Conservation (phyloP, 2,888 invertebrate species). For the Platyscelio sp. region DNA sequence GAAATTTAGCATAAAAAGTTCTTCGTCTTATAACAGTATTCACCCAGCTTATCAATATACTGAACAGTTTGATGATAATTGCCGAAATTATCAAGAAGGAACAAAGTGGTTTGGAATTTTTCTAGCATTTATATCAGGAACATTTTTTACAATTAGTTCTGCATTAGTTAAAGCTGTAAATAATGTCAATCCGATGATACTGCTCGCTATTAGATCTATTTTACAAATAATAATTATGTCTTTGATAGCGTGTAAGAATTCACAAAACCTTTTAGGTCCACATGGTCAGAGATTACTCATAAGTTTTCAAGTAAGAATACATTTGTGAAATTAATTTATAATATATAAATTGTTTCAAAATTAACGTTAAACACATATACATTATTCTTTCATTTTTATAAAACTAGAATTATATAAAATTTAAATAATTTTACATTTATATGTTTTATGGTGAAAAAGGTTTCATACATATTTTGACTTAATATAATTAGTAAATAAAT, state of each 20-base stretch:
- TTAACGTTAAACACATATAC: no score
- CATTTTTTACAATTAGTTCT: conserved; percentile 86
- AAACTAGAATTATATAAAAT: no score
- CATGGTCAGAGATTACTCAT: conserved; percentile 83
- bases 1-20: conserved; percentile 81
- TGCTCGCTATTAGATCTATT: conserved; percentile 83
- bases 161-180: conserved; percentile 85
- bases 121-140: conserved; percentile 85
- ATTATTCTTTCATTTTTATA: no score
- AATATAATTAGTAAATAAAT: no score
- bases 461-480: no score
- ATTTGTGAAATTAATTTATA: no score
- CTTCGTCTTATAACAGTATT: conserved; percentile 82
- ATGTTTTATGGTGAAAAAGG: no score
- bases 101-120: conserved; percentile 84
- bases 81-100: conserved; percentile 79
- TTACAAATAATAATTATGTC: conserved; percentile 84
- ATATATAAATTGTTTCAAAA: not conserved
- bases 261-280: conserved; percentile 83
- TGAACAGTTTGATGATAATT: conserved; percentile 82
- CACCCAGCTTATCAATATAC: conserved; percentile 81
- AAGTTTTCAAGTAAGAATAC: conserved; percentile 82
- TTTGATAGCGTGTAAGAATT: conserved; percentile 79
- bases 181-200: conserved; percentile 85
- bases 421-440: no score